Evolutionary conservation across 2,113 vertebrate species (phyloP).

Genomic region (Pipa parva): DNA sequence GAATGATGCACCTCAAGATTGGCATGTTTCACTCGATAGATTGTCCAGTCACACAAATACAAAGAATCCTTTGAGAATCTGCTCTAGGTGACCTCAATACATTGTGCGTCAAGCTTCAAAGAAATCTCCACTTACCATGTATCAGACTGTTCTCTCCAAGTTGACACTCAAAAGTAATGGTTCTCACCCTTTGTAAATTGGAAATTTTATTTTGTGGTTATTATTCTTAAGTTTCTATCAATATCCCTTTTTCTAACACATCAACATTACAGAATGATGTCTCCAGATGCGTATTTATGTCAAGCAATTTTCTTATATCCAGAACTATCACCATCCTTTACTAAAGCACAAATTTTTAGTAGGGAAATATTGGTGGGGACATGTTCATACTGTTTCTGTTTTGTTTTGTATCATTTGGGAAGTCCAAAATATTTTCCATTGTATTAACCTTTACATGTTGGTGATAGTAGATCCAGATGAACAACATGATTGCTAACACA

Average conservation of each 20-base stretch:
- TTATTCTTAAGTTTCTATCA: conserved; percentile 24
- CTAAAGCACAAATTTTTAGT: not conserved
- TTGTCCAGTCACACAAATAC: conserved; percentile 41
- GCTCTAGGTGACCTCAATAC: conserved; percentile 35
- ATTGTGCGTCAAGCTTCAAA: conserved; percentile 42
- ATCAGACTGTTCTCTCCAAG: conserved; percentile 34
- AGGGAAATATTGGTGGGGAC: not conserved
- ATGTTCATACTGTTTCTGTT: not conserved
- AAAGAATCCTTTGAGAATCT: conserved; percentile 35
- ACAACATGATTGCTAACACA: not conserved
- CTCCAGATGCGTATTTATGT: conserved; percentile 24
- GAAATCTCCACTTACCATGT: conserved; percentile 31
- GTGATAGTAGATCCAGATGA: not conserved
- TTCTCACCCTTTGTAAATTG: conserved; percentile 39
- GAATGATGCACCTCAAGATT: conserved; percentile 30
- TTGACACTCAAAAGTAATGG: conserved; percentile 39
- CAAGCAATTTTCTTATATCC: conserved; percentile 18
- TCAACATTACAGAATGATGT: not conserved
- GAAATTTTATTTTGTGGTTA: conserved; percentile 36
- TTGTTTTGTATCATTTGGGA: not conserved
- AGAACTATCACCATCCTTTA: too few relatives aligned
- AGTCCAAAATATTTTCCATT: not conserved
- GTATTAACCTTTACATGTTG: not conserved
- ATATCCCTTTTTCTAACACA: conserved; percentile 15
- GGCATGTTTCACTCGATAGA: conserved; percentile 37